A percentile compares a stretch with the other conserved stretches of the same genome.
Evolutionary conservation across 2,797 vertebrate species (phyloP).

Genomic region (Rallus crepitans): DNA sequence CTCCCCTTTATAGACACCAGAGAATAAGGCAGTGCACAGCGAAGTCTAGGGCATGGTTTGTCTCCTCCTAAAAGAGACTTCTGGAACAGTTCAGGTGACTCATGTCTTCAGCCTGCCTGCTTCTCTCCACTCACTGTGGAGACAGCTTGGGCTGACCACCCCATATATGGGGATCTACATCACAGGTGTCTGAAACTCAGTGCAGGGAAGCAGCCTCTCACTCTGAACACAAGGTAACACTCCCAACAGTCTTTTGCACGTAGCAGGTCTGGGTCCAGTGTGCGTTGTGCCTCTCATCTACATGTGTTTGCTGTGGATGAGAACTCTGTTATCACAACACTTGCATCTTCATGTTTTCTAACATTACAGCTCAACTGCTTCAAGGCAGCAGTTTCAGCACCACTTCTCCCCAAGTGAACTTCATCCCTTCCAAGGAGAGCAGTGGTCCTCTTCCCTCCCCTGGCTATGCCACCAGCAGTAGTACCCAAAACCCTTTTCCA

Average conservation of each 20-base stretch:
- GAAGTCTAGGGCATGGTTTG: background rate
- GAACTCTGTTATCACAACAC: accelerated
- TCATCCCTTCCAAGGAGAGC: background rate
- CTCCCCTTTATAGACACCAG: accelerated
- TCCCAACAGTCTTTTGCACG: accelerated
- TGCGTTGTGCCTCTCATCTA: background rate
- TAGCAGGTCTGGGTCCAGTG: background rate
- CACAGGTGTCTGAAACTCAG: accelerated
- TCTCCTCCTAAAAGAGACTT: background rate
- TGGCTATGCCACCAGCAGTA: background rate
- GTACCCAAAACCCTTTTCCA: background rate
- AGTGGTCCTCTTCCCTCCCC: background rate
- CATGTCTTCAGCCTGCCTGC: background rate
- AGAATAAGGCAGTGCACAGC: accelerated
- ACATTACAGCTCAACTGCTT: background rate
- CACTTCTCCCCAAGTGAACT: background rate
- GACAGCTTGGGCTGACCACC: background rate
- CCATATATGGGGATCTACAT: background rate
- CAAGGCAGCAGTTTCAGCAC: background rate
- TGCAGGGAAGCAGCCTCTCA: background rate
- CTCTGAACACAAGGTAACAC: background rate
- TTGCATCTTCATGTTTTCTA: background rate
- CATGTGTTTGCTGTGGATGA: accelerated
- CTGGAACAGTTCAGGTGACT: background rate
- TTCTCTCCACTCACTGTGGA: background rate